Conservation (phyloP, 2,113 vertebrate genomes). For the Dromaius novaehollandiae region DNA sequence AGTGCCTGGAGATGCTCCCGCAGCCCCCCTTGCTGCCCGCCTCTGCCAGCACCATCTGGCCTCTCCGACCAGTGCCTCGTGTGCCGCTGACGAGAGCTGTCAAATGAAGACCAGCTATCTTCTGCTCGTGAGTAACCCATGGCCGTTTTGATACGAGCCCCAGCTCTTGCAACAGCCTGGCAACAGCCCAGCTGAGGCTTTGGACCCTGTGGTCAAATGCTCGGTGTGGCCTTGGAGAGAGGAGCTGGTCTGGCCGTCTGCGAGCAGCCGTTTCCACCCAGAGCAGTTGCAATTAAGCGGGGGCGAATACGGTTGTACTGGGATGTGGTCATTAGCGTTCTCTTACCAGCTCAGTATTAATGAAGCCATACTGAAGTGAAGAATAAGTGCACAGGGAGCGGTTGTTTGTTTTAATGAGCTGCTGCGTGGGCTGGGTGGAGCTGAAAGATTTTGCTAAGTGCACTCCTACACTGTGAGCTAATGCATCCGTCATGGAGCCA, state of each 20-base stretch:
- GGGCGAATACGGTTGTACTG: not conserved
- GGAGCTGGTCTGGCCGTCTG: not conserved
- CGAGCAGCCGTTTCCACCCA: accelerated
- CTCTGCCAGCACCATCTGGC: too few species aligned
- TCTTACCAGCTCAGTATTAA: not conserved
- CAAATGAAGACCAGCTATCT: too few species aligned
- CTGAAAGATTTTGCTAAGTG: not conserved
- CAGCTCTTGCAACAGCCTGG: too few species aligned
- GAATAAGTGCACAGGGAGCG: not conserved
- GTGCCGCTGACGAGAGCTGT: too few species aligned
- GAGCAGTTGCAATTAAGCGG: not conserved
- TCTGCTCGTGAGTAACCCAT: too few species aligned
- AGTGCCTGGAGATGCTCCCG: too few species aligned
- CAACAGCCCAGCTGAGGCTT: too few species aligned
- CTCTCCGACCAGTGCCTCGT: too few species aligned
- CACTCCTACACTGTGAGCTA: not conserved
- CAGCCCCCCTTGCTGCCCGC: too few species aligned
- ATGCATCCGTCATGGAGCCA: not conserved
- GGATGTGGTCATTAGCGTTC: not conserved
- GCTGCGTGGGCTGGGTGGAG: not conserved
- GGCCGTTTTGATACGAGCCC: too few species aligned
- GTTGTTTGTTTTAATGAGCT: not conserved
- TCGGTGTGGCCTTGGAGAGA: not conserved
- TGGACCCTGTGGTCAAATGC: too few species aligned
- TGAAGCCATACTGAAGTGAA: not conserved